Evolutionary conservation across 2,113 vertebrate genomes (phyloP).

Genomic region (Rutilus rutilus): DNA sequence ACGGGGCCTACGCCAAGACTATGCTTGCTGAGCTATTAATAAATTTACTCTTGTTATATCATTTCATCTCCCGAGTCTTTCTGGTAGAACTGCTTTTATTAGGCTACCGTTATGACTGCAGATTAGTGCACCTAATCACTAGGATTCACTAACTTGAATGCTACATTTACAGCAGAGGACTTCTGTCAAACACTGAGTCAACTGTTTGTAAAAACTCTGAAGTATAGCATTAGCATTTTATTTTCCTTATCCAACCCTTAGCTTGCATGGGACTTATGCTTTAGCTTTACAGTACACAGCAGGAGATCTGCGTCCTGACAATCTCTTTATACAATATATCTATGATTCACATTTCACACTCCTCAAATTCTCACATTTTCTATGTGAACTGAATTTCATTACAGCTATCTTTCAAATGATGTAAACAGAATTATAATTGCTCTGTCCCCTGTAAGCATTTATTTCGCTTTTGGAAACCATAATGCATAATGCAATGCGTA

Average conservation of each 20-base stretch:
- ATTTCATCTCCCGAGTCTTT: too few relatives aligned
- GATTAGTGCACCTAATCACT: too few relatives aligned
- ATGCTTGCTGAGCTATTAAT: too few relatives aligned
- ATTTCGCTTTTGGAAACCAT: neutral
- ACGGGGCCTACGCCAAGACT: too few relatives aligned
- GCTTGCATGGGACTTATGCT: neutral
- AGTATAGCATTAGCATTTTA: neutral
- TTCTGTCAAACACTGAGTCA: slow-evolving; percentile 4
- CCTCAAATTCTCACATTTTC: neutral
- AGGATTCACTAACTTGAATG: too few relatives aligned
- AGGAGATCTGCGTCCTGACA: neutral
- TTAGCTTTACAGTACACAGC: neutral
- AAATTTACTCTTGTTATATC: too few relatives aligned
- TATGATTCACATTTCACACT: neutral
- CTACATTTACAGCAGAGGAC: neutral
- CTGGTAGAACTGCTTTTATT: too few relatives aligned
- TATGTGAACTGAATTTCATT: slow-evolving; percentile 21
- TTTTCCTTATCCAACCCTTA: neutral
- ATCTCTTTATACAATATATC: slow-evolving; percentile 18
- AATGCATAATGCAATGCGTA: neutral
- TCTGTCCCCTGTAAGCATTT: neutral
- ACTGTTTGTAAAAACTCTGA: neutral
- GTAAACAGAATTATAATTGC: slow-evolving; percentile 31
- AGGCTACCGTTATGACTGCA: too few relatives aligned
- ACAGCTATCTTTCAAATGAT: slow-evolving; percentile 20